phyloP scores from a whole-genome alignment of 23 tunicate species.

The Trididemnum clinides region DNA sequence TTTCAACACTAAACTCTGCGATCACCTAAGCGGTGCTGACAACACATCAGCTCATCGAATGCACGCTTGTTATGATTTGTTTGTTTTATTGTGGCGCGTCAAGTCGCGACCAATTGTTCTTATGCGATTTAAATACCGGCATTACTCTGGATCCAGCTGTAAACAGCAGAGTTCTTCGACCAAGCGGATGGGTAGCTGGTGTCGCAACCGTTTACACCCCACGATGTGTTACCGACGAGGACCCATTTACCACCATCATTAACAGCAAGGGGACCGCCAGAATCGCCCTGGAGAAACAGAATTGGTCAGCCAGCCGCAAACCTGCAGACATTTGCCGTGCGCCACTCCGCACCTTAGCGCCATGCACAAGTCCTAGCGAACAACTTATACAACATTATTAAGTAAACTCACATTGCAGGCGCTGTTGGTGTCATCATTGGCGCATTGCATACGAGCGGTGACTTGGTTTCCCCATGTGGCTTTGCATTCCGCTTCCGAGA shows the following conservation, averaged over 20 bases:
- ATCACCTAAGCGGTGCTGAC: too few relatives aligned
- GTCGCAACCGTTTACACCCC: slow-evolving; percentile 71
- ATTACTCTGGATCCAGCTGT: slow-evolving; percentile 51
- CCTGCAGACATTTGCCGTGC: too few relatives aligned
- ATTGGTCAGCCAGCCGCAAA: too few relatives aligned
- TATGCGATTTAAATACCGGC: slow-evolving; percentile 36
- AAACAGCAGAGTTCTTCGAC: slow-evolving; percentile 56
- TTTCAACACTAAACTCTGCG: too few relatives aligned
- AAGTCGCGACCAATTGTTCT: too few relatives aligned
- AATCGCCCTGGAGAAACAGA: slow-evolving; percentile 64
- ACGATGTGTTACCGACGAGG: slow-evolving; percentile 79
- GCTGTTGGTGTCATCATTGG: slow-evolving; percentile 42
- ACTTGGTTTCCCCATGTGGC: slow-evolving; percentile 41
- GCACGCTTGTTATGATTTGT: too few relatives aligned
- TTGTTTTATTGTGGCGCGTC: too few relatives aligned
- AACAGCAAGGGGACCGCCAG: slow-evolving; percentile 89
- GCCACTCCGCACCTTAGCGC: too few relatives aligned
- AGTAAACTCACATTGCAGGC: slow-evolving; percentile 58
- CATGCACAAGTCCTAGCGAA: background rate
- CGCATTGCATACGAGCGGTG: slow-evolving; percentile 58
- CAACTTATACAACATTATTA: background rate
- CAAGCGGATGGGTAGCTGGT: slow-evolving; percentile 60
- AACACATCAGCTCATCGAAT: too few relatives aligned
- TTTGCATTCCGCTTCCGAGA: slow-evolving; percentile 34
- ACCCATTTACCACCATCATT: slow-evolving; percentile 50